Conservation (phyloP, 2,888 invertebrate species). For the Ariolimax columbianus region DNA sequence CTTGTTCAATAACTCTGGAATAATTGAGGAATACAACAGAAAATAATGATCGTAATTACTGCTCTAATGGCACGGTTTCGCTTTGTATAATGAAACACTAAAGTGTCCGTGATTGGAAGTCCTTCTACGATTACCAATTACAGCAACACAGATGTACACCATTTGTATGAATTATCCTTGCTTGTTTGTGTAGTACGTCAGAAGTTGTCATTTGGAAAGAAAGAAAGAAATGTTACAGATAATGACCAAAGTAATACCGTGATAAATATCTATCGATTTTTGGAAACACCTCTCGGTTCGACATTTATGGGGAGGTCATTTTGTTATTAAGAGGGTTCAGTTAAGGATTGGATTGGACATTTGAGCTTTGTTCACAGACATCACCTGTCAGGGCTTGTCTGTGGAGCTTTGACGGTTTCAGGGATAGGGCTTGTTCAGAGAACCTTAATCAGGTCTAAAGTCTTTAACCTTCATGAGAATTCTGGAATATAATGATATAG, state of each 20-base stretch:
- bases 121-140: conserved; percentile 19
- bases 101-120: background rate
- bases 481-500: conserved; percentile 17
- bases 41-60: conserved; percentile 24
- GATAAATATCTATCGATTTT: conserved; percentile 5
- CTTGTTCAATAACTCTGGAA: background rate
- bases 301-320: conserved; percentile 28
- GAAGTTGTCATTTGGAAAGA: background rate
- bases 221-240: background rate
- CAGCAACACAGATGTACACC: background rate
- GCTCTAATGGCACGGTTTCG: conserved; percentile 1
- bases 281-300: conserved; percentile 8
- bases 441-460: conserved; percentile 8
- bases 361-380: conserved; percentile 25
- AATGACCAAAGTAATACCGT: background rate
- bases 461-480: conserved; percentile 20
- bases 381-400: conserved; percentile 27
- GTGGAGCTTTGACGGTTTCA: background rate
- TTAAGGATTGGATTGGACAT: conserved; percentile 34
- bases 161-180: background rate
- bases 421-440: conserved; percentile 1
- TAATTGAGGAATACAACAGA: background rate
- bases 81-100: conserved; percentile 3
- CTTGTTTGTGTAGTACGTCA: conserved; percentile 7
- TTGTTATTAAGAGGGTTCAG: conserved; percentile 32